Percentiles rank a stretch among this genome's conserved stretches.
phyloP scores from a whole-genome alignment of 2,888 invertebrate species.

The Thumatha senex region DNA sequence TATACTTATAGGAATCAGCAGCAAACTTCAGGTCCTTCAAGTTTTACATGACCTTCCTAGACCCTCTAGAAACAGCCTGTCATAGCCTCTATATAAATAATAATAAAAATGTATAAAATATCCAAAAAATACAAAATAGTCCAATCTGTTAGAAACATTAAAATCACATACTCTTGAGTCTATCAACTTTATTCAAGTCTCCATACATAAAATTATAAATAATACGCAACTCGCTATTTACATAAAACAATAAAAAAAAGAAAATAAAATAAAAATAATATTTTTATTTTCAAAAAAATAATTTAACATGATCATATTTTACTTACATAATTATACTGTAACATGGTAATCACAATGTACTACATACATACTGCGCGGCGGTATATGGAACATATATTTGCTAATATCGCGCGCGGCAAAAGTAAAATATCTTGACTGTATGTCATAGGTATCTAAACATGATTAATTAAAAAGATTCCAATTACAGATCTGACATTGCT shows the following conservation, averaged over 20 bases:
- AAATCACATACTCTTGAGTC: conserved; percentile 22
- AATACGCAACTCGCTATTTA: conserved; percentile 8
- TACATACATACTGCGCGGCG: conserved; percentile 41
- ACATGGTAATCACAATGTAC: conserved; percentile 33
- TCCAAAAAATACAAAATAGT: too few species aligned
- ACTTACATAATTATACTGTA: neutral
- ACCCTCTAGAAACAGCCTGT: too few species aligned
- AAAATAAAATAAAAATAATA: conserved; percentile 1
- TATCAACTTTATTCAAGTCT: conserved; percentile 37
- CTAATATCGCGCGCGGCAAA: conserved; percentile 33
- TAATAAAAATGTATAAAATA: too few species aligned
- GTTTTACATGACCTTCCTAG: too few species aligned
- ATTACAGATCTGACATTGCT: neutral
- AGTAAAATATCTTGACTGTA: conserved; percentile 23
- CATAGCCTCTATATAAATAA: too few species aligned
- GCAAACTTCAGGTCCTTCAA: too few species aligned
- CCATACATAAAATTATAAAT: conserved; percentile 30
- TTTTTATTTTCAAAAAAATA: conserved; percentile 9
- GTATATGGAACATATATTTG: conserved; percentile 39
- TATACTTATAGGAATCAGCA: too few species aligned
- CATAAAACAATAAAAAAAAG: conserved; percentile 3
- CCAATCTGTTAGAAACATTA: conserved; percentile 3
- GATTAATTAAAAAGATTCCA: conserved; percentile 5
- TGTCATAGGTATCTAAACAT: conserved; percentile 28
- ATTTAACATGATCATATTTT: conserved; percentile 2